These are phyloP conservation scores for Pherbina coryleti DNA, from an alignment of 2,888 invertebrate genomes.

Conservation along the genomic window DNA sequence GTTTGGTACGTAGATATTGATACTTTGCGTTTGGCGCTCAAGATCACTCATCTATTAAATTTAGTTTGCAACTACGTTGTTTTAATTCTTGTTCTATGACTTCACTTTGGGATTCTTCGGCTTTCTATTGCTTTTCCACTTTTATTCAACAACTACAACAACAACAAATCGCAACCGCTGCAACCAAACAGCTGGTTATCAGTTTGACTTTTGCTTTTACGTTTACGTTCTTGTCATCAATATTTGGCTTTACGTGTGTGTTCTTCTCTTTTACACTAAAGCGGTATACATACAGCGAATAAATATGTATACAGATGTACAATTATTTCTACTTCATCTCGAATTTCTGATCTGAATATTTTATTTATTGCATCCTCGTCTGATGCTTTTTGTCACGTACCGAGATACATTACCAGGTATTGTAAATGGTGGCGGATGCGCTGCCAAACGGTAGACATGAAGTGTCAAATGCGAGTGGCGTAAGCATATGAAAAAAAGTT, in stretches of 20 bases:
- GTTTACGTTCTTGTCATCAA: neutral
- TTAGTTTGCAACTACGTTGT: neutral
- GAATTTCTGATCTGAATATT: slow-evolving; percentile 15
- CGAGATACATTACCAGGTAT: neutral
- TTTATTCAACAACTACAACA: neutral
- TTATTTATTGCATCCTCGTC: neutral
- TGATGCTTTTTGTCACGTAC: neutral
- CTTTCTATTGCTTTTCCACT: no score
- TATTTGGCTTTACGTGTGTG: neutral
- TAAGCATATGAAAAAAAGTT: neutral
- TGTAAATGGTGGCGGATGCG: neutral
- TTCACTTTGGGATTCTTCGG: no score
- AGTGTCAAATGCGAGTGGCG: neutral
- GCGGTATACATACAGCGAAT: slow-evolving; percentile 36
- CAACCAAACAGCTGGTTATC: slow-evolving; percentile 39
- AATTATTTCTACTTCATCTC: slow-evolving; percentile 11
- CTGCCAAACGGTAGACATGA: neutral
- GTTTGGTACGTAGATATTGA: neutral
- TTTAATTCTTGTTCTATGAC: neutral
- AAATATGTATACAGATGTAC: slow-evolving; percentile 51
- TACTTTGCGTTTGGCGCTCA: neutral
- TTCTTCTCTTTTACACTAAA: neutral
- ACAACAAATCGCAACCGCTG: neutral
- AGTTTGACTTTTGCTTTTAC: neutral
- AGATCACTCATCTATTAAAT: neutral